These are phyloP conservation scores for Clarias fuscus DNA, from an alignment of 2,797 vertebrate genomes.

Conservation along the genomic window DNA sequence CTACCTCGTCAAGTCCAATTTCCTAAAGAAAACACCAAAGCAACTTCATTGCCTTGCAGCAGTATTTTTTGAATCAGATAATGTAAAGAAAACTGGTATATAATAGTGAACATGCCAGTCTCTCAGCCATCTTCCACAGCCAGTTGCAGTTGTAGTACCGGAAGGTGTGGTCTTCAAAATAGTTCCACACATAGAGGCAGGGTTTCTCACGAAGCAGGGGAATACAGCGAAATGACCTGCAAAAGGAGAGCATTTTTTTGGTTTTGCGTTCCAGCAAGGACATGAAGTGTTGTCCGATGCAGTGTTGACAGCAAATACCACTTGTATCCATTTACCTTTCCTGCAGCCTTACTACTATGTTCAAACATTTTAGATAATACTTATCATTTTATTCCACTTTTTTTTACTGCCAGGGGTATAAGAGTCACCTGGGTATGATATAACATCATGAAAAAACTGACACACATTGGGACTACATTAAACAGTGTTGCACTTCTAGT, in stretches of 20 bases:
- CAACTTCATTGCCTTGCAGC: neutral
- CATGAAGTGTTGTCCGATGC: neutral
- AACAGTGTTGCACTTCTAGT: too few relatives aligned
- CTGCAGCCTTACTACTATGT: neutral
- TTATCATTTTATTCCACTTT: neutral
- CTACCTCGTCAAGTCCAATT: slow-evolving; percentile 82
- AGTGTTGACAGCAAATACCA: neutral
- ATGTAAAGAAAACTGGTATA: neutral
- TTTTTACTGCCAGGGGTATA: neutral
- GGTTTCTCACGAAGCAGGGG: slow-evolving; percentile 79
- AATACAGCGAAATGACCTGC: slow-evolving; percentile 85
- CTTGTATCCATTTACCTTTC: neutral
- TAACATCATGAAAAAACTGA: neutral
- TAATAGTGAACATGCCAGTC: slow-evolving; percentile 66
- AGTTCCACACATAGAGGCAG: slow-evolving; percentile 83
- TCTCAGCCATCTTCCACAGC: slow-evolving; percentile 82
- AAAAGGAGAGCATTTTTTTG: neutral
- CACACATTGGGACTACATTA: neutral
- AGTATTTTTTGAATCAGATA: neutral
- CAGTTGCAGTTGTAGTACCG: slow-evolving; percentile 85
- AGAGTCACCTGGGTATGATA: neutral
- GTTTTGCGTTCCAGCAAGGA: neutral
- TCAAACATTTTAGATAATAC: neutral
- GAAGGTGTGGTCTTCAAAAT: slow-evolving; percentile 90
- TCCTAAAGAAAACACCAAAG: slow-evolving; percentile 70